Percentiles rank a stretch among this genome's conserved stretches.
Conservation (phyloP, 2,888 invertebrate species). For the Odiellus spinosus region DNA sequence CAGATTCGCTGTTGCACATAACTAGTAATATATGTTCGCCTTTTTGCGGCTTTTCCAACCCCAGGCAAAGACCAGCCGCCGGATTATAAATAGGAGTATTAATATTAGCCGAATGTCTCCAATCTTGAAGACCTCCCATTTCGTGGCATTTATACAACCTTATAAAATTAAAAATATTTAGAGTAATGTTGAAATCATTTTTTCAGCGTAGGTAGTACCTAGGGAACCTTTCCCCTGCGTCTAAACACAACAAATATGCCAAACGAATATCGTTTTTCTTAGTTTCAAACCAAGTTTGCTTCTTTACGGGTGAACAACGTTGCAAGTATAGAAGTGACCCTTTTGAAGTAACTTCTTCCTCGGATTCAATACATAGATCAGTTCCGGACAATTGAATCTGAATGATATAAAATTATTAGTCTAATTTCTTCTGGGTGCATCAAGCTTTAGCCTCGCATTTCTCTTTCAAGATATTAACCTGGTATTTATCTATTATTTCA, state of each 20-base stretch:
- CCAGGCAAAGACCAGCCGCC: slow-evolving; percentile 68
- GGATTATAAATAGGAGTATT: slow-evolving; percentile 65
- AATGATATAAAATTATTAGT: too few relatives aligned
- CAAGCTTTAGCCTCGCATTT: slow-evolving; percentile 41
- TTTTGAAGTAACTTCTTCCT: slow-evolving; percentile 57
- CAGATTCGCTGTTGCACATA: slow-evolving; percentile 40
- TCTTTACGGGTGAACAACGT: slow-evolving; percentile 37
- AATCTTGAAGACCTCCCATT: slow-evolving; percentile 77
- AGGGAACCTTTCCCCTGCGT: slow-evolving; percentile 51
- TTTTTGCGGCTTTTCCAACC: slow-evolving; percentile 33
- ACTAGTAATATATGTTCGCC: slow-evolving; percentile 42
- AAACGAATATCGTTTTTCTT: slow-evolving; percentile 65
- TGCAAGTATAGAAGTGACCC: slow-evolving; percentile 54
- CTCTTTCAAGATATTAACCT: slow-evolving; percentile 58
- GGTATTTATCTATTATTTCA: slow-evolving; percentile 8
- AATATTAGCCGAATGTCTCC: slow-evolving; percentile 63
- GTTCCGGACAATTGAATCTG: slow-evolving; percentile 54
- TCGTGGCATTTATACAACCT: slow-evolving; percentile 76
- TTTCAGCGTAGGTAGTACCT: slow-evolving; percentile 25
- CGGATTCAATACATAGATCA: slow-evolving; percentile 59
- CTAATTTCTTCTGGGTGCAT: slow-evolving; percentile 8
- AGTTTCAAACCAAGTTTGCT: slow-evolving; percentile 64
- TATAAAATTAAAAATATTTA: too few relatives aligned
- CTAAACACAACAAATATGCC: slow-evolving; percentile 66
- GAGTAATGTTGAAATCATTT: too few relatives aligned